Percentiles rank a stretch among this genome's conserved stretches.
Evolutionary conservation across 2,888 invertebrate species (phyloP).

Genomic region (Encarsia formosa): DNA sequence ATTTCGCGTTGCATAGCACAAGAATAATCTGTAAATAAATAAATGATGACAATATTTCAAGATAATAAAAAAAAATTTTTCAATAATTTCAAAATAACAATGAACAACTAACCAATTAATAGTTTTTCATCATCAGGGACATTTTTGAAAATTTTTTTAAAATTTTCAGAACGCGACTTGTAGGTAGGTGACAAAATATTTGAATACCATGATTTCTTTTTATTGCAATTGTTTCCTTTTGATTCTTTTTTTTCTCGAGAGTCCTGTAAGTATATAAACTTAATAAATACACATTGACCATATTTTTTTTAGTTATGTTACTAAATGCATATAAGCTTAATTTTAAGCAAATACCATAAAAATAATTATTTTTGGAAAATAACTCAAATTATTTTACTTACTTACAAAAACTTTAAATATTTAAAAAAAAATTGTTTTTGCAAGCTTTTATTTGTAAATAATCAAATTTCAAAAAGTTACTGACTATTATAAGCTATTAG

Average conservation of each 20-base stretch:
- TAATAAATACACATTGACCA: too few relatives aligned
- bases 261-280: too few relatives aligned
- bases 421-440: too few relatives aligned
- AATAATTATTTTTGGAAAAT: too few relatives aligned
- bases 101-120: constrained; percentile 73
- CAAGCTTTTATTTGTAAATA: too few relatives aligned
- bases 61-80: constrained; percentile 12
- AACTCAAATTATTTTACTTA: too few relatives aligned
- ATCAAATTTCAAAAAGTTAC: too few relatives aligned
- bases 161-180: constrained; percentile 89
- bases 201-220: constrained; percentile 80
- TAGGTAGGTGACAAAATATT: constrained; percentile 86
- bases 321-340: too few relatives aligned
- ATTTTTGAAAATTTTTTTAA: constrained; percentile 86
- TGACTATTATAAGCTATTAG: too few relatives aligned
- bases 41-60: constrained; percentile 4
- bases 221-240: constrained; percentile 56
- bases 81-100: constrained; percentile 2
- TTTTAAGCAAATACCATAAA: too few relatives aligned
- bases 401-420: too few relatives aligned
- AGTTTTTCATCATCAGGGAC: constrained; percentile 87
- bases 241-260: constrained; percentile 45
- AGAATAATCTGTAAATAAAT: constrained; percentile 77
- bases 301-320: too few relatives aligned
- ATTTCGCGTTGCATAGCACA: constrained; percentile 96